Conservation (phyloP, 2,113 vertebrate species). For the Mormyrus iriodes region DNA sequence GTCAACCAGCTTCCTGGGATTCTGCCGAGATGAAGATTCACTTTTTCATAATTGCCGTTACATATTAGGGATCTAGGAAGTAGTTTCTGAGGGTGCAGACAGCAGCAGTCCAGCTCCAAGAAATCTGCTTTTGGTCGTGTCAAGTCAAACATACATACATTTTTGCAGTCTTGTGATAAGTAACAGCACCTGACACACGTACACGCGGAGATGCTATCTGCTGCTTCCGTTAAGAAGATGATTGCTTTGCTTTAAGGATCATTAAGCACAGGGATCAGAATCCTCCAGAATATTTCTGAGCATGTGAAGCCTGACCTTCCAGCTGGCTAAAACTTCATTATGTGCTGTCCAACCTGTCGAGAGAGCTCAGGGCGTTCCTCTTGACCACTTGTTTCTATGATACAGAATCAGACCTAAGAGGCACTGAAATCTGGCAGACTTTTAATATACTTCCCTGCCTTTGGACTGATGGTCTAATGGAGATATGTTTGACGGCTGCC, state of each 20-base stretch:
- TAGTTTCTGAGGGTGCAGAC: not conserved
- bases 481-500: too few relatives aligned
- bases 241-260: not conserved
- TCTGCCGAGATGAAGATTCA: not conserved
- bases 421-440: not conserved
- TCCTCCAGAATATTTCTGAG: not conserved
- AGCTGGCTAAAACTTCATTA: not conserved
- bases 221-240: not conserved
- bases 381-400: not conserved
- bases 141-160: not conserved
- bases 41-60: not conserved
- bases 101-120: not conserved
- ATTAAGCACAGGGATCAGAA: not conserved
- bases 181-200: not conserved
- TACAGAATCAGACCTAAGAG: not conserved
- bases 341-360: not conserved
- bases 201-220: not conserved
- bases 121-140: not conserved
- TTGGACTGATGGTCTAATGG: not conserved
- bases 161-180: not conserved
- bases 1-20: not conserved
- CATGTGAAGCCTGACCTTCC: not conserved
- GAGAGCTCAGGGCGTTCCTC: not conserved
- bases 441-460: not conserved
- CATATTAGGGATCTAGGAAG: not conserved